Evolutionary conservation across 1,140 invertebrate species (phyloP).

Genomic region (Drosophila jambulina): DNA sequence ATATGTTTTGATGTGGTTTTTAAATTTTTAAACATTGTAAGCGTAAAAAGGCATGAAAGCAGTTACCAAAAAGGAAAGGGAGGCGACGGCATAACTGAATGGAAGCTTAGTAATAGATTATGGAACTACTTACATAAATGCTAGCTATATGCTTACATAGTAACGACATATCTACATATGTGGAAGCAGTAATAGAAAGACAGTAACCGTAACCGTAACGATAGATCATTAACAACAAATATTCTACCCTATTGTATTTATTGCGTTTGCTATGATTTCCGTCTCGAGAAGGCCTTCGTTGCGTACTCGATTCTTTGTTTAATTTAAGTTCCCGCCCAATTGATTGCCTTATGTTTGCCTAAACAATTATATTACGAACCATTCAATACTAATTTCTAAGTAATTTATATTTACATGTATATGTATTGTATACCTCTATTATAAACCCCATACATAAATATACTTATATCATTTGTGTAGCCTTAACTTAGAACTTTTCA

Average conservation of each 20-base stretch:
- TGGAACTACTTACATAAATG: slow-evolving; percentile 47
- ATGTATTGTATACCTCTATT: slow-evolving; percentile 47
- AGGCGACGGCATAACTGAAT: slow-evolving; percentile 32
- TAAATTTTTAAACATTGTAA: slow-evolving; percentile 74
- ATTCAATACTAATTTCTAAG: slow-evolving; percentile 68
- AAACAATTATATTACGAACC: slow-evolving; percentile 29
- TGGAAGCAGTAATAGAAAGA: slow-evolving; percentile 55
- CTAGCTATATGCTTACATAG: slow-evolving; percentile 50
- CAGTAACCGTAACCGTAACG: slow-evolving; percentile 23
- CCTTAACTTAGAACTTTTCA: slow-evolving; percentile 76
- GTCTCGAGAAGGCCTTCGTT: slow-evolving; percentile 32
- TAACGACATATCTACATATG: slow-evolving; percentile 57
- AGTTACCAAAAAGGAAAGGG: slow-evolving; percentile 66
- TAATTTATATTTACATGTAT: slow-evolving; percentile 66
- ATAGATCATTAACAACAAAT: slow-evolving; percentile 35
- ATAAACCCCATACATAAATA: slow-evolving; percentile 41
- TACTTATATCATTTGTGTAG: slow-evolving; percentile 68
- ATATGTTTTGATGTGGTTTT: slow-evolving; percentile 83
- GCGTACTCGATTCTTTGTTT: slow-evolving; percentile 25
- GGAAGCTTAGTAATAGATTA: slow-evolving; percentile 53
- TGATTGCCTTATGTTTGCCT: slow-evolving; percentile 68
- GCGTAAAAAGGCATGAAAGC: slow-evolving; percentile 71
- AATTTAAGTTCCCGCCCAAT: slow-evolving; percentile 33
- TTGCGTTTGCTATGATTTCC: slow-evolving; percentile 45
- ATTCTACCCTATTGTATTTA: slow-evolving; percentile 64